Conservation (phyloP, 1,140 invertebrate genomes). For the Drosophila melanogaster region Release_6_plus_ISO1_MT NT_033777.3:30086501-30087000, state of each 20-base stretch:
- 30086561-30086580: conserved; percentile 35
- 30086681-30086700: conserved; percentile 54
- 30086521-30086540: conserved; percentile 51
- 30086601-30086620: conserved; percentile 42
- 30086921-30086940: conserved; percentile 73
- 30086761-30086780: neutral
- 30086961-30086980: conserved; percentile 33
- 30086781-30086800: conserved; percentile 5
- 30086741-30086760: conserved; percentile 4
- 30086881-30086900: conserved; percentile 53
- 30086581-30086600: conserved; percentile 17
- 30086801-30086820: conserved; percentile 33
- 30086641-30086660: conserved; percentile 39
- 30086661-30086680: conserved; percentile 61
- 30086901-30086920: conserved; percentile 19
- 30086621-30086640: conserved; percentile 21
- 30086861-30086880: conserved; percentile 75
- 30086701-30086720: conserved; percentile 21
- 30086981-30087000: conserved; percentile 54
- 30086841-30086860: conserved; percentile 68
- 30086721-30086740: conserved; percentile 17
- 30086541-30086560: conserved; percentile 38
- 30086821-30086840: conserved; percentile 68
- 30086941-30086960: conserved; percentile 58
- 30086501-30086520: conserved; percentile 45